Base-by-base conservation (phyloP, 2,113 vertebrate species). In the Aythya baeri region DNA sequence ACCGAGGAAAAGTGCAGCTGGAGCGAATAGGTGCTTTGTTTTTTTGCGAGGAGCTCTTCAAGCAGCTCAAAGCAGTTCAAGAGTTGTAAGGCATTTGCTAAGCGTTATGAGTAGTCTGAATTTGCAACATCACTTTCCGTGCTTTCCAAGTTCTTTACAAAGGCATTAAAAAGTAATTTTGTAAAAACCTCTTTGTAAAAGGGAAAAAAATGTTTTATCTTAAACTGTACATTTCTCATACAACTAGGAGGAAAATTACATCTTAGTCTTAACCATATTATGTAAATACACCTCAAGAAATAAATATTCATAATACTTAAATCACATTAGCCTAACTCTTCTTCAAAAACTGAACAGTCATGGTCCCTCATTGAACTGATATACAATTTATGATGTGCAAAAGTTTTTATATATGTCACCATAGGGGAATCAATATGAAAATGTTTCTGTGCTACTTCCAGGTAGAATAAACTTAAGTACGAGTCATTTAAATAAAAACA, bases 1-100 rank as follows among this genome's bases (percentile, higher is more conserved):
- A 11, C 0, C 6, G 2, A 17, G 82, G 67, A 54, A 62, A 70
- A 0, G 18, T 25, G 27, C 0, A 17, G 34, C 74, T 87, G 38
- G 66, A n/a, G 44, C 0, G 1, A 66, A 6, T 29, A 36, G 54
- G 3, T 44, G 2, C 5, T 2, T 4, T 6, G 26, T 12, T 70
- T 54, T 75, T 50, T 58, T 78, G 49, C 67, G 59, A 87, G 66
- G n/a, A 87, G 44, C 22, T 44, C 34, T 44, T 20, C 17, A 5
- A 59, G 43, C 10, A 54, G 13, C 92, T 77, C 50, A 6, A 44
- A 80, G 55, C 58, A 41, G 49, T 9, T 29, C 36, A 8, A 29
- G 81, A 59, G 8, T 21, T 22, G 26, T 4, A 36, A 73, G 54
- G 17, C 25, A 12, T 55, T 50, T 41, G 50, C 38, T 20, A 44